Percentiles rank a stretch among this genome's conserved stretches.
Evolutionary conservation across 2,888 invertebrate genomes (phyloP).

Genomic region (Eilema griseolum): DNA sequence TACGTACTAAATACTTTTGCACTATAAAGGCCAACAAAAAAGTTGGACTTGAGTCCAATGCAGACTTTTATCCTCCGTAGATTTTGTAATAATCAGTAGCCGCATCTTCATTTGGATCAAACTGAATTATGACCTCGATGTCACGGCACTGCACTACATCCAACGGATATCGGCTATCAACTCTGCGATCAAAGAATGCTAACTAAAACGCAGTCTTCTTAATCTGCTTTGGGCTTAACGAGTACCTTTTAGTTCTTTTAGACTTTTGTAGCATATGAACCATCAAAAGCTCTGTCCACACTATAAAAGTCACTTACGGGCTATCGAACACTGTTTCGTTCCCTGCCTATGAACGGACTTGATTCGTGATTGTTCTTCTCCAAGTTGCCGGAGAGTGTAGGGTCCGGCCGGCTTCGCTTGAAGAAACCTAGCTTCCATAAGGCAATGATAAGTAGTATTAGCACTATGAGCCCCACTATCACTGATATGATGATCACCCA

Average conservation of each 20-base stretch:
- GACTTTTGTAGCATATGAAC: conserved; percentile 43
- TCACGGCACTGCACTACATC: neutral
- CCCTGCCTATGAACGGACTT: conserved; percentile 87
- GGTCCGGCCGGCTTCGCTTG: conserved; percentile 94
- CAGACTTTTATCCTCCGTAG: neutral
- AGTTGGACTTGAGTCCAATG: conserved; percentile 28
- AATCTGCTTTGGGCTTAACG: conserved; percentile 8
- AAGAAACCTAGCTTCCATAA: conserved; percentile 97
- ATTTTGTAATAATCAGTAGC: neutral
- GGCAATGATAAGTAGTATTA: conserved; percentile 92
- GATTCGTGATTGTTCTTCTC: conserved; percentile 91
- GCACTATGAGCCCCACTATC: conserved; percentile 93
- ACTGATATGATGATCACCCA: conserved; percentile 96
- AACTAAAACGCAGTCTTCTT: neutral
- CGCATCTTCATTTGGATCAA: neutral
- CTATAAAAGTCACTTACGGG: conserved; percentile 57
- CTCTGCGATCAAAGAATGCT: neutral
- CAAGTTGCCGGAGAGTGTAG: conserved; percentile 92
- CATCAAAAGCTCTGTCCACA: conserved; percentile 46
- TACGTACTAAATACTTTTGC: conserved; percentile 62
- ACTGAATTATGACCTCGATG: neutral
- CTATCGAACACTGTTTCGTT: conserved; percentile 82
- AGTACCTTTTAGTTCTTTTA: conserved; percentile 40
- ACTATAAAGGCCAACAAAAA: conserved; percentile 23
- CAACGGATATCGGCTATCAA: neutral